These are phyloP conservation scores for Metalampra italica DNA, from an alignment of 2,888 invertebrate species.

Conservation along the genomic window DNA sequence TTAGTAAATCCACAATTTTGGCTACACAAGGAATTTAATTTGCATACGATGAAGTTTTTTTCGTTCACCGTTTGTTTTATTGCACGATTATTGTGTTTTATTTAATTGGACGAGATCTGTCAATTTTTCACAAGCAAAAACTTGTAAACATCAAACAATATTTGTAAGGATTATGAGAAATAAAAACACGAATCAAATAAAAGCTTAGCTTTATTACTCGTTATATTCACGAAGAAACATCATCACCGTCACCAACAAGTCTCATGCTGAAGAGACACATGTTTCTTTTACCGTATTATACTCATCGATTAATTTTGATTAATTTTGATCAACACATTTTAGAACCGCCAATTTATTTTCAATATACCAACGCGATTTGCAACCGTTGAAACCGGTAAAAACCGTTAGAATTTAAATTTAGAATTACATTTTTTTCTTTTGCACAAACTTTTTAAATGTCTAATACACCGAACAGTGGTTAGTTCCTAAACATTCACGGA, in stretches of 20 bases:
- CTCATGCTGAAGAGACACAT: constrained; percentile 63
- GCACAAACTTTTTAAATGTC: constrained; percentile 59
- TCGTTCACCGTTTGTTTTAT: too few relatives aligned
- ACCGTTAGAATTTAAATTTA: constrained; percentile 45
- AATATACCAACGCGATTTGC: constrained; percentile 55
- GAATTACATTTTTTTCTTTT: constrained; percentile 40
- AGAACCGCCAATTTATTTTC: constrained; percentile 58
- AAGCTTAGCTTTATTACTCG: constrained; percentile 88
- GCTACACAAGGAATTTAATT: too few relatives aligned
- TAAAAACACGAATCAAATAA: constrained; percentile 79
- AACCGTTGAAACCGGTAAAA: constrained; percentile 27
- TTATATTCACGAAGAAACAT: constrained; percentile 83
- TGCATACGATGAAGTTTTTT: too few relatives aligned
- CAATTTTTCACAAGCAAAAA: too few relatives aligned
- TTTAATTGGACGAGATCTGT: too few relatives aligned
- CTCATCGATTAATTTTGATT: constrained; percentile 54
- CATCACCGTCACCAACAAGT: constrained; percentile 73
- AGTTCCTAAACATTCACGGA: constrained; percentile 75
- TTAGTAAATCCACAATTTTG: too few relatives aligned
- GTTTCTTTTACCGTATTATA: constrained; percentile 51
- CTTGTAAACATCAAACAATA: too few relatives aligned
- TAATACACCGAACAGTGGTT: constrained; percentile 76
- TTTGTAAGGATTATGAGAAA: constrained; percentile 26
- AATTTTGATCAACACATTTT: constrained; percentile 67
- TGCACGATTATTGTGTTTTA: too few relatives aligned